A percentile compares a stretch with the other conserved stretches of the same genome.
phyloP scores from a whole-genome alignment of 2,113 vertebrate species.

The Coryphaenoides rupestris region DNA sequence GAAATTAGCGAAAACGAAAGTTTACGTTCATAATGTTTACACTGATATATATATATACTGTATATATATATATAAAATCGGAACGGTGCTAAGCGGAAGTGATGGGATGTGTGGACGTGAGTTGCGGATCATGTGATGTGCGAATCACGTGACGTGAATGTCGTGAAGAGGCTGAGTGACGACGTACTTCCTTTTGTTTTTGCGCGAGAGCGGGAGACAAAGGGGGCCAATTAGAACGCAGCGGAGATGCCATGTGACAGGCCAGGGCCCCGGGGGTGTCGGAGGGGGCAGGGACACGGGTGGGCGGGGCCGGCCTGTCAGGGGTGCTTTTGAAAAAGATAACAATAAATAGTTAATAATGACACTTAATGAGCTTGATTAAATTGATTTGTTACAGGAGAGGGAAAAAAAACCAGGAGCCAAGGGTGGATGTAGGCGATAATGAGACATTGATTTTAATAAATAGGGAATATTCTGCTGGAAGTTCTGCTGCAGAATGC shows the following conservation, averaged over 20 bases:
- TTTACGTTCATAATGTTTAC: too few species aligned
- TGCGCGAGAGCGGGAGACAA: constrained; percentile 36
- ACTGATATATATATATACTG: too few species aligned
- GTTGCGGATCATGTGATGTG: too few species aligned
- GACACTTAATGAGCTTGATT: constrained; percentile 76
- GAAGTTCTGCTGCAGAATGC: constrained; percentile 71
- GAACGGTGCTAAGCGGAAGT: too few species aligned
- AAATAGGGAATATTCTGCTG: constrained; percentile 67
- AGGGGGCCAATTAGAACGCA: constrained; percentile 60
- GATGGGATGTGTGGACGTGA: too few species aligned
- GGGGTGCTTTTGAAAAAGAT: constrained; percentile 63
- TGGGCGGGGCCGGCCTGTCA: constrained; percentile 72
- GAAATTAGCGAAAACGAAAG: too few species aligned
- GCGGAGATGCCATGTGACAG: constrained; percentile 50
- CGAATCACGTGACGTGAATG: neutral
- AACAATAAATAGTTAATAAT: constrained; percentile 78
- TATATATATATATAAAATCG: too few species aligned
- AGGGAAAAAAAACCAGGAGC: constrained; percentile 61
- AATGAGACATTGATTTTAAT: constrained; percentile 75
- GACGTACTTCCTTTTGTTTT: constrained; percentile 20
- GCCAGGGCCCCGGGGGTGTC: constrained; percentile 65
- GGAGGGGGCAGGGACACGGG: constrained; percentile 52
- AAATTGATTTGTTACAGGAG: constrained; percentile 70
- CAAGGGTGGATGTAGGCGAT: constrained; percentile 65
- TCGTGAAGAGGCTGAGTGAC: constrained; percentile 15